Conservation (phyloP, 2,797 vertebrate genomes). For the Chiloscyllium punctatum region DNA sequence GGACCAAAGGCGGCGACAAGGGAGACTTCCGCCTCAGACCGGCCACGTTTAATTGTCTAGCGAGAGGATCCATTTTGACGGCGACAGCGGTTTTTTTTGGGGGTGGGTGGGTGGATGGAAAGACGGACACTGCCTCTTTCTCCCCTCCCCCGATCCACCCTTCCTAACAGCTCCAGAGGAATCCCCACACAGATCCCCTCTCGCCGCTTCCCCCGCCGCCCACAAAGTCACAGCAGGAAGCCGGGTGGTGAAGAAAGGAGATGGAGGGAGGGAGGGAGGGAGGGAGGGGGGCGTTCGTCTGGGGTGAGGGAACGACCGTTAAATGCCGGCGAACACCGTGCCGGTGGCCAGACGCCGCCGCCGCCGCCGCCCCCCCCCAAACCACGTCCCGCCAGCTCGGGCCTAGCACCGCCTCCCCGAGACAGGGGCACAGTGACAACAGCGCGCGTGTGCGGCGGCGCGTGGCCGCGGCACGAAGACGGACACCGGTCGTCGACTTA, state of each 20-base stretch:
- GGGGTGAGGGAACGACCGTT: background rate
- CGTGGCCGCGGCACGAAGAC: background rate
- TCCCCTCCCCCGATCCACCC: background rate
- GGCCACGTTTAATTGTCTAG: background rate
- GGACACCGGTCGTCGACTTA: constrained; percentile 61
- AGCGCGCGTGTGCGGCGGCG: background rate
- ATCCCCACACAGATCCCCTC: background rate
- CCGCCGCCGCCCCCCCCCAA: too few species aligned
- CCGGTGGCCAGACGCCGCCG: background rate
- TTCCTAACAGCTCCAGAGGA: background rate
- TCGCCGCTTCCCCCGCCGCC: background rate
- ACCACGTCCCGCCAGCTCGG: too few species aligned
- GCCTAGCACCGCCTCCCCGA: too few species aligned
- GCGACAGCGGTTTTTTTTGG: background rate
- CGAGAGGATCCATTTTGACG: background rate
- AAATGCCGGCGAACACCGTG: background rate
- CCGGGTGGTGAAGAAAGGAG: too few species aligned
- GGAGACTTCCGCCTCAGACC: background rate
- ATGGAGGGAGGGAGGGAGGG: too few species aligned
- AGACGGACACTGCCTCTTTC: background rate
- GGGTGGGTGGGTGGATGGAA: background rate
- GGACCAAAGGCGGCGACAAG: too few species aligned
- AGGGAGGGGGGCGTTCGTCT: too few species aligned
- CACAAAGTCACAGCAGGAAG: too few species aligned
- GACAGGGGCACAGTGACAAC: too few species aligned